Percentiles rank a stretch among this genome's conserved stretches.
phyloP scores from a whole-genome alignment of 2,113 vertebrate species.

The Edolisoma coerulescens region DNA sequence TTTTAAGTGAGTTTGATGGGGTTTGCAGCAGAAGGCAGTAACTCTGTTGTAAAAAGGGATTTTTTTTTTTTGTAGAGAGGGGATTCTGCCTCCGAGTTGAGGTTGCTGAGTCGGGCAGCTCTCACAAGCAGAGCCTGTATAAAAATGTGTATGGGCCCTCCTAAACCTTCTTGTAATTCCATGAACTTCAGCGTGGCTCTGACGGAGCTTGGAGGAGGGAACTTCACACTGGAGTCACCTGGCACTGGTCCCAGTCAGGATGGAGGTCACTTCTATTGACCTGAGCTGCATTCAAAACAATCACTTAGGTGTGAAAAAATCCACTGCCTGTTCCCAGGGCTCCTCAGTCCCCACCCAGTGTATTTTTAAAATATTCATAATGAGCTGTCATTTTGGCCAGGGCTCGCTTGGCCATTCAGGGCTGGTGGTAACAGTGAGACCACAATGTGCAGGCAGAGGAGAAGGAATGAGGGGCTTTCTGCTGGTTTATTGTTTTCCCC shows the following conservation, averaged over 20 bases:
- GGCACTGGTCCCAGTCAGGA: background rate
- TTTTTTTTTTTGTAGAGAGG: background rate
- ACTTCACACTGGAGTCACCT: background rate
- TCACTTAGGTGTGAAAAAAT: conserved; percentile 23
- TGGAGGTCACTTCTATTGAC: background rate
- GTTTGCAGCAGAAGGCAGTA: background rate
- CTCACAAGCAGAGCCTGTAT: background rate
- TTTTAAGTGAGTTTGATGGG: background rate
- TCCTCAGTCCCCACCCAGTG: background rate
- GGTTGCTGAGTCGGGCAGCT: background rate
- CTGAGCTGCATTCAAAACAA: background rate
- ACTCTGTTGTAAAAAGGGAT: background rate
- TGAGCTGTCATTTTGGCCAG: conserved; percentile 27
- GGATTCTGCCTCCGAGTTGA: background rate
- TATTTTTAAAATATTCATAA: background rate
- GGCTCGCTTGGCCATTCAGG: background rate
- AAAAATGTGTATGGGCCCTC: background rate
- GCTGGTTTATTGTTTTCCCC: background rate
- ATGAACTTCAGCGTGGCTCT: background rate
- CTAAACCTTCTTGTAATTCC: background rate
- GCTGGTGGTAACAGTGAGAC: background rate
- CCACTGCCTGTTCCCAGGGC: background rate
- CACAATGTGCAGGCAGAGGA: background rate
- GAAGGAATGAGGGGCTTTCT: background rate
- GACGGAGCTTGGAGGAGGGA: background rate